Evolutionary conservation across 2,888 invertebrate species (phyloP), one percentile per base, ranked within the genome.

Genomic region (Tetranychus truncatus): DNA sequence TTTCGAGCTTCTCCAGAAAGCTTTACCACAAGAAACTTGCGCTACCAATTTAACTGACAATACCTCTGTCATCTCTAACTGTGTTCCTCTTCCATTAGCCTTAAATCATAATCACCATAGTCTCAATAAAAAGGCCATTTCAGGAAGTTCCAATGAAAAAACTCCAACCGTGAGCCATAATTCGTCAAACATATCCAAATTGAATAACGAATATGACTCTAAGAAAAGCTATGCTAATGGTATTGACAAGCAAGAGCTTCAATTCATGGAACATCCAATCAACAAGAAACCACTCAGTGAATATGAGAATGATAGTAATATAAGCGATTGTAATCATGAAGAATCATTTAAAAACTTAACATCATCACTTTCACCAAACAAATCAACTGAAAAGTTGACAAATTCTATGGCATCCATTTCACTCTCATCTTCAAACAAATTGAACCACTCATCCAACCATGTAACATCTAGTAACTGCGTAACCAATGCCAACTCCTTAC

Each of bases 1-100:
- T 84, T 88, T 91, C 86, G 91, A 93, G 84, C 86, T 95, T 80
- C 86, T 95, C 85, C 89, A 91, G 81, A 91, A 95, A 84, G 94
- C 95, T 80, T 84, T 95, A 82, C 95, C 94, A 72, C 85, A 87
- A 78, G 88, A 88, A 83, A 84, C 81, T 77, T 71, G 76, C 66
- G 21, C 77, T 66, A 75, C 76, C 74, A 77, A 75, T 71, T 74
- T 73, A 34, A 66, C 76, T 45, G 24, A 72, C 71, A 45, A 55
- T 46, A 65, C 73, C 20, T 15, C 65, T 7, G 66, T 65, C n/a
- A 20, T 65, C 11, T 34, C 66, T n/a, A 74, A 65, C 24, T 21
- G 65, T 65, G 24, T 34, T 34, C 20, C 66, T 18, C 34, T 20
- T 21, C 20, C 66, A 20, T 55, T 55, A 55, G 20, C 69, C 69